Base-by-base conservation (phyloP, 2,797 vertebrate species). In the Vultur gryphus region DNA sequence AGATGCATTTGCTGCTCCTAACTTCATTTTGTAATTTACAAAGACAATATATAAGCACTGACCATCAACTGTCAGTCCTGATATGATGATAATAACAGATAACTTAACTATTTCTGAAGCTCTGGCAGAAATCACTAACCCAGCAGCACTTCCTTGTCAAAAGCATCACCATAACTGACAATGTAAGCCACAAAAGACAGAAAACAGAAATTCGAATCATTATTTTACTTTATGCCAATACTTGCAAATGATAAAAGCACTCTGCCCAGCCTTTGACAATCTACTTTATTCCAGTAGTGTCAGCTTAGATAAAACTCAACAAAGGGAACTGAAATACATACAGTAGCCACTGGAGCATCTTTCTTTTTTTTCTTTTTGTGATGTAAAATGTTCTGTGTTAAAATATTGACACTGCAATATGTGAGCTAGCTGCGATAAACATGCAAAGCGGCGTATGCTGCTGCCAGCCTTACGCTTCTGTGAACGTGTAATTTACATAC, bases 141-240 rank as follows among this genome's bases (percentile, higher is more conserved):
- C 97, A 97, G 98, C 97, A 98, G 98, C 98, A 97, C 94, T 97
- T 83, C 96, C 97, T 98, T 99, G 98, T 99, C 98, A 99, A 98
- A 98, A 97, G 65, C 98, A 98, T 99, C 95, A 97, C 80, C 19
- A 9, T 71, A 95, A 94, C 97, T 98, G 98, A 96, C 97, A 98
- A 95, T 87, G 73, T 83, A 97, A 98, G 97, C 97, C 97, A 97
- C 89, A 81, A 97, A 98, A 97, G 98, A 98, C 98, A 98, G 98
- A 98, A 98, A 98, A 94, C 98, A 97, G 98, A 98, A 94, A 97
- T 94, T 79, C 20, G 3, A 87, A 97, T 96, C 81, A 87, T 90
- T 96, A 70, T 95, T 96, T 98, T 95, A 93, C 52, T 96, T 96
- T 94, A 90, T 96, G 83, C 96, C 95, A 97, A 97, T 97, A 97